phyloP scores from a whole-genome alignment of 2,113 vertebrate genomes.

The Tringa solitaria region DNA sequence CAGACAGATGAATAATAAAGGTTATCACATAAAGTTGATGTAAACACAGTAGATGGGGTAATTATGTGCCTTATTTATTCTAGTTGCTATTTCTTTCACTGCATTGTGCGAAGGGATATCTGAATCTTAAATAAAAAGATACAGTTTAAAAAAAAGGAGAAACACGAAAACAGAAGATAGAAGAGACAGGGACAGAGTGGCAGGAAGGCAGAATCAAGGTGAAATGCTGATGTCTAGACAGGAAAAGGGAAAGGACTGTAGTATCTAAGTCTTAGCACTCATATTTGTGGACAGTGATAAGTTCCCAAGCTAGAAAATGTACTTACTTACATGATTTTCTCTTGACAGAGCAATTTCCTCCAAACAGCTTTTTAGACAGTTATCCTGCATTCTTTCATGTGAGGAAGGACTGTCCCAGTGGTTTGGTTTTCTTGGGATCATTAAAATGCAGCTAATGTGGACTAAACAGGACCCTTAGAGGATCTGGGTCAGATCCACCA shows the following conservation, averaged over 20 bases:
- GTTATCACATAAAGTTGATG: neutral
- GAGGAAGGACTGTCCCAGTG: neutral
- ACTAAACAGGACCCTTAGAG: neutral
- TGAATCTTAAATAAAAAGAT: neutral
- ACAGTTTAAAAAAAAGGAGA: neutral
- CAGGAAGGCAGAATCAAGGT: neutral
- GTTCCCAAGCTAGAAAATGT: neutral
- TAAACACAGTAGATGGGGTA: neutral
- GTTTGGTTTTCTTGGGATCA: neutral
- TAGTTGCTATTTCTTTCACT: neutral
- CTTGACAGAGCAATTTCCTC: neutral
- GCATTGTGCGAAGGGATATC: neutral
- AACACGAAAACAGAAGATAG: neutral
- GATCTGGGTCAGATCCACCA: neutral
- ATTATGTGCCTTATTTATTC: neutral
- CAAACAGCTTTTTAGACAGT: neutral
- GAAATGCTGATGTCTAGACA: neutral
- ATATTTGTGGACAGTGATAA: neutral
- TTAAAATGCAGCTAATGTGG: neutral
- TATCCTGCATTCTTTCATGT: neutral
- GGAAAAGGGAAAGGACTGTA: neutral
- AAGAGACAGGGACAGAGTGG: neutral
- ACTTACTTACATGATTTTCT: neutral
- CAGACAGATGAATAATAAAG: neutral
- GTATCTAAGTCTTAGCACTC: neutral